phyloP scores from a whole-genome alignment of 2,797 vertebrate species.

The Catamblyrhynchus diadema region DNA sequence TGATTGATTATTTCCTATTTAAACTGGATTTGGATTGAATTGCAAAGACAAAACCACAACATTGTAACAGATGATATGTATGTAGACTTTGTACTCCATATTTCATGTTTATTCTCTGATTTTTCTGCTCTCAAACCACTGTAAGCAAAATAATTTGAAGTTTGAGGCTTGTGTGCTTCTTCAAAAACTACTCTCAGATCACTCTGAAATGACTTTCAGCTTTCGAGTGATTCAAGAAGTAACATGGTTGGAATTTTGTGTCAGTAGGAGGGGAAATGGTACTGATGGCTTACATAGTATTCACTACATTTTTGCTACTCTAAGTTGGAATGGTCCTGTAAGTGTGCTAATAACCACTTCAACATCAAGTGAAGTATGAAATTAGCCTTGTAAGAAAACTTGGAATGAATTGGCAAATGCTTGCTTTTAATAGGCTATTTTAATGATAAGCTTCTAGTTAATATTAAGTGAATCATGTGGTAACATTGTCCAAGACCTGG shows the following conservation, averaged over 20 bases:
- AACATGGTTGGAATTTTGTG: background rate
- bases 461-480: background rate
- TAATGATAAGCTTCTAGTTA: background rate
- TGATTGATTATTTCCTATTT: slow-evolving; percentile 64
- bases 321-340: background rate
- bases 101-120: slow-evolving; percentile 63
- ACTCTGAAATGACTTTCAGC: background rate
- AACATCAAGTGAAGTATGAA: background rate
- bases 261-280: background rate
- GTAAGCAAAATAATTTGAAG: slow-evolving; percentile 74
- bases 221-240: background rate
- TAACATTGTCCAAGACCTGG: background rate
- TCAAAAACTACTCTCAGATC: background rate
- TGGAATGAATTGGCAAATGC: background rate
- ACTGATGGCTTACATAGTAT: background rate
- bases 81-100: slow-evolving; percentile 70
- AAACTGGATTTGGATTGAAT: slow-evolving; percentile 42
- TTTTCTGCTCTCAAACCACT: slow-evolving; percentile 79
- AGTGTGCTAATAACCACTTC: background rate
- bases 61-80: slow-evolving; percentile 73
- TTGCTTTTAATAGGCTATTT: background rate
- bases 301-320: background rate
- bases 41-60: slow-evolving; percentile 46
- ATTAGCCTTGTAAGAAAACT: background rate
- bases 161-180: background rate